These are phyloP conservation scores for Symphodus melops DNA, from an alignment of 2,113 vertebrate species.

Conservation along the genomic window DNA sequence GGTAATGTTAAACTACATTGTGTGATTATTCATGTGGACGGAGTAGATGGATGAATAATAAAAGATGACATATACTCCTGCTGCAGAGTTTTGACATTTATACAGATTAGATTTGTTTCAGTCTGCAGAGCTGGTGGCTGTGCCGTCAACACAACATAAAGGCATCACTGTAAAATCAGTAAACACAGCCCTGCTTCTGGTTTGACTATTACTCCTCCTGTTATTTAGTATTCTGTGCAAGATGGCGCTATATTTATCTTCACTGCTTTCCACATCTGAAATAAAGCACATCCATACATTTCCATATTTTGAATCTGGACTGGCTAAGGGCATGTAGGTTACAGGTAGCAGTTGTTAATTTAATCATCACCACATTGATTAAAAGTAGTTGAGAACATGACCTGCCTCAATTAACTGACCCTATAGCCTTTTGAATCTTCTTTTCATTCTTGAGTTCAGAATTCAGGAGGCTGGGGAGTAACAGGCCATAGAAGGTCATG, in stretches of 20 bases:
- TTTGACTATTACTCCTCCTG: slow-evolving; percentile 17
- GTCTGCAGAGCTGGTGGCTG: slow-evolving; percentile 2
- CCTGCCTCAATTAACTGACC: slow-evolving; percentile 6
- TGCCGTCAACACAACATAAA: slow-evolving; percentile 13
- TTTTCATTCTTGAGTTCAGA: not conserved
- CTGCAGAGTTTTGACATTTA: slow-evolving; percentile 2
- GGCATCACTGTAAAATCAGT: slow-evolving; percentile 19
- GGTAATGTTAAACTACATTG: slow-evolving; percentile 5
- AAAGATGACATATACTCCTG: not conserved
- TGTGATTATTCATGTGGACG: slow-evolving; percentile 3
- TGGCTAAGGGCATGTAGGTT: slow-evolving; percentile 17
- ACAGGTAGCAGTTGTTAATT: slow-evolving; percentile 21
- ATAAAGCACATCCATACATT: slow-evolving; percentile 26
- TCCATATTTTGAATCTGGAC: not conserved
- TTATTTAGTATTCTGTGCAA: slow-evolving; percentile 20
- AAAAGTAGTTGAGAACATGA: slow-evolving; percentile 11
- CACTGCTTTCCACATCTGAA: not conserved
- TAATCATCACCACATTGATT: slow-evolving; percentile 27
- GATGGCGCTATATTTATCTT: slow-evolving; percentile 16
- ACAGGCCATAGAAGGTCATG: not conserved
- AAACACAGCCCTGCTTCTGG: slow-evolving; percentile 27
- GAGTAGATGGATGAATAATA: not conserved
- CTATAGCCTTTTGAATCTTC: not conserved
- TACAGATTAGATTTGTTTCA: not conserved
- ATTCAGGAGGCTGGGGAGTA: not conserved